Evolutionary conservation across 2,888 invertebrate species (phyloP).

Genomic region (Plemyria rubiginata): DNA sequence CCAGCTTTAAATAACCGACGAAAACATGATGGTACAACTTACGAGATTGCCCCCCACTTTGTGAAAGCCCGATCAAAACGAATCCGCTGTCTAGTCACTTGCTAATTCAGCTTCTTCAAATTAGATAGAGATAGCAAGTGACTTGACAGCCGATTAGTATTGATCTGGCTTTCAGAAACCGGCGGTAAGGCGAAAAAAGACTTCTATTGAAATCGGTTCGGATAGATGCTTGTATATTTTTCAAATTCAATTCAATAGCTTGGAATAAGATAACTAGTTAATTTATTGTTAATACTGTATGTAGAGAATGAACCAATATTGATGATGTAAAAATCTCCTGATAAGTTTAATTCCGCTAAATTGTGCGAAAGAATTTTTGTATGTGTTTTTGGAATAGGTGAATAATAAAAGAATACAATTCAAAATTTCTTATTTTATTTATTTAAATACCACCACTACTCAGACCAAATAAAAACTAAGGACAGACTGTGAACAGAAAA

Average conservation of each 20-base stretch:
- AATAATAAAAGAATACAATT: slow-evolving; percentile 39
- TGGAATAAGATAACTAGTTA: background rate
- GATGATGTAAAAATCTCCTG: slow-evolving; percentile 3
- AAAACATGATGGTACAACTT: slow-evolving; percentile 13
- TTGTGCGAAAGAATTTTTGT: slow-evolving; percentile 35
- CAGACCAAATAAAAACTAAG: too few species aligned
- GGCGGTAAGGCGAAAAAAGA: background rate
- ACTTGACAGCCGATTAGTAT: too few species aligned
- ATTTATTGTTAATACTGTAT: slow-evolving; percentile 7
- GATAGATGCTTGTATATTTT: slow-evolving; percentile 6
- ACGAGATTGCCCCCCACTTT: too few species aligned
- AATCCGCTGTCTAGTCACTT: too few species aligned
- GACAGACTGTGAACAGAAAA: too few species aligned
- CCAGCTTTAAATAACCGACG: too few species aligned
- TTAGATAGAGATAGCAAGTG: too few species aligned
- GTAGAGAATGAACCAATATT: slow-evolving; percentile 17
- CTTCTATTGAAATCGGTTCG: slow-evolving; percentile 12
- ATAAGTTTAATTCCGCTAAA: slow-evolving; percentile 15
- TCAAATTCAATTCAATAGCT: background rate
- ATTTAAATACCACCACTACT: background rate
- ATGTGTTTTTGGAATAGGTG: slow-evolving; percentile 27
- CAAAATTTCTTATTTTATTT: slow-evolving; percentile 18
- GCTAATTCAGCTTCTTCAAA: too few species aligned
- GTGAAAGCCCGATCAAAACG: too few species aligned
- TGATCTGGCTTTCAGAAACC: too few species aligned